A percentile compares a stretch with the other conserved stretches of the same genome.
These are phyloP conservation scores for Phainopepla nitens DNA, from an alignment of 2,113 vertebrate species.

Conservation along the genomic window DNA sequence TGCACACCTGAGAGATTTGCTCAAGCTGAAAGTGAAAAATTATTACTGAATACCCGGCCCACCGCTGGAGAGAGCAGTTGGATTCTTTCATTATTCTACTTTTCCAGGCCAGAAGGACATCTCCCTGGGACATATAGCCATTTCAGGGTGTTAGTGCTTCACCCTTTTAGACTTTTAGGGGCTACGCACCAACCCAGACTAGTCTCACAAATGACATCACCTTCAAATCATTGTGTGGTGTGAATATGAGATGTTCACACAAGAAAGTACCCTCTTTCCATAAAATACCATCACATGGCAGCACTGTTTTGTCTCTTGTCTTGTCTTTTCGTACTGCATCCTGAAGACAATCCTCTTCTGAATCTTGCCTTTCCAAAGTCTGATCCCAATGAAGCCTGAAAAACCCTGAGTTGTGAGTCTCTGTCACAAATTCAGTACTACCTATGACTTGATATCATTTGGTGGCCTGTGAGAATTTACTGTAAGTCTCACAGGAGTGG, in stretches of 20 bases:
- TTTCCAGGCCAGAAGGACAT: neutral
- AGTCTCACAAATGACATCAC: neutral
- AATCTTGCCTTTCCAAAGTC: neutral
- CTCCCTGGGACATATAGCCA: neutral
- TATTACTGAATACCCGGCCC: neutral
- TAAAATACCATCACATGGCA: neutral
- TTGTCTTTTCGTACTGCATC: neutral
- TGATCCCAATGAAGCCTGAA: neutral
- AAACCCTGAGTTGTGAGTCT: neutral
- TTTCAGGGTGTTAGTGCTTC: neutral
- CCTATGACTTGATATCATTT: neutral
- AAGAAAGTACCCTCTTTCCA: neutral
- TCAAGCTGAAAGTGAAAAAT: neutral
- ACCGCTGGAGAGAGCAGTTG: neutral
- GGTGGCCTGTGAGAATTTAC: neutral
- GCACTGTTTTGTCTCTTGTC: neutral
- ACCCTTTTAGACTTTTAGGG: neutral
- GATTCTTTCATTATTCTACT: neutral
- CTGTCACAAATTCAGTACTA: neutral
- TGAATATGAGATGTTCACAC: neutral
- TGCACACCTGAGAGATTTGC: neutral
- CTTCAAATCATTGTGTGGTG: neutral
- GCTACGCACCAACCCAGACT: accelerated
- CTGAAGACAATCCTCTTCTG: neutral
- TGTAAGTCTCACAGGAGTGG: neutral